A percentile compares a stretch with the other conserved stretches of the same genome.
Evolutionary conservation across 2,113 vertebrate species (phyloP).

Genomic region (Passerina amoena): DNA sequence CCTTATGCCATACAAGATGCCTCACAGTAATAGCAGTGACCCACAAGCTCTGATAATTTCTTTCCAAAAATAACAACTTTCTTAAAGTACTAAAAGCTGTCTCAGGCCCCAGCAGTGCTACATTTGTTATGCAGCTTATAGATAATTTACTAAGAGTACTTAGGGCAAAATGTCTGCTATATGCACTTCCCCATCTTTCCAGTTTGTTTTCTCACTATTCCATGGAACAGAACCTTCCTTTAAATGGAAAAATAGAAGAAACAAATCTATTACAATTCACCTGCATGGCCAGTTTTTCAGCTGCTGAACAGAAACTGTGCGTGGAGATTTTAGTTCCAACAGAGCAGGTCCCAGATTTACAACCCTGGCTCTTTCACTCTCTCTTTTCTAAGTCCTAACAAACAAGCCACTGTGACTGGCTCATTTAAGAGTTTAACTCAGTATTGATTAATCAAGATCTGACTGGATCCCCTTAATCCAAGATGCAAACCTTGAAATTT

Average conservation of each 20-base stretch:
- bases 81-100: neutral
- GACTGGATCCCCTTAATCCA: neutral
- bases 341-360: neutral
- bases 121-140: neutral
- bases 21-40: neutral
- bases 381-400: neutral
- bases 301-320: neutral
- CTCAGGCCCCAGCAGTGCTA: neutral
- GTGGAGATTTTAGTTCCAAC: neutral
- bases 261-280: neutral
- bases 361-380: neutral
- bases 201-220: neutral
- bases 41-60: neutral
- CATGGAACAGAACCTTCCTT: neutral
- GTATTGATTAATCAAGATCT: neutral
- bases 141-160: conserved; percentile 28
- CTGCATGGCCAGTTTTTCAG: neutral
- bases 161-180: neutral
- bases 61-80: conserved; percentile 16
- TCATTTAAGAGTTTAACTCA: neutral
- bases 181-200: neutral
- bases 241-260: neutral
- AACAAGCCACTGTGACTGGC: neutral
- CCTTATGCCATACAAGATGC: neutral
- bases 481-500: neutral